These are phyloP conservation scores for Dreissena rostriformis DNA, from an alignment of 1,140 invertebrate genomes.

Conservation along the genomic window DNA sequence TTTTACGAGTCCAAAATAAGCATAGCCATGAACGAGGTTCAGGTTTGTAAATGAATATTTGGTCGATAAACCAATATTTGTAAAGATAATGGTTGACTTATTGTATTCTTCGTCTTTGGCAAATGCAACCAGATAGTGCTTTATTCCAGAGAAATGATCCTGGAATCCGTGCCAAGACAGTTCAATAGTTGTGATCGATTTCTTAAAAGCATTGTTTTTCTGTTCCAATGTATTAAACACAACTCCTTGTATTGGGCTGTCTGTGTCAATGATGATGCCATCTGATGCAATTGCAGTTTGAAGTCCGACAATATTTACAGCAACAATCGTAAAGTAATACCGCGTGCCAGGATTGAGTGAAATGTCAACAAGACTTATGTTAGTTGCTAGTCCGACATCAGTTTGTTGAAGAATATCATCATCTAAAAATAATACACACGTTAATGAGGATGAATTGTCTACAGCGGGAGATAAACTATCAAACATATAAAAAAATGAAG, in stretches of 20 bases:
- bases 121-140: slow-evolving; percentile 50
- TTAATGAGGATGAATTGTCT: background rate
- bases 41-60: slow-evolving; percentile 22
- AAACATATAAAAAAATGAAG: background rate
- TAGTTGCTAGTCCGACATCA: slow-evolving; percentile 32
- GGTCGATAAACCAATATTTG: slow-evolving; percentile 36
- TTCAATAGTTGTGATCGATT: slow-evolving; percentile 38
- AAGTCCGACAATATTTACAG: slow-evolving; percentile 56
- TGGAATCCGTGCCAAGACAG: slow-evolving; percentile 64
- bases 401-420: slow-evolving; percentile 36
- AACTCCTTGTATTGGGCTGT: slow-evolving; percentile 50
- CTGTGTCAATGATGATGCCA: slow-evolving; percentile 57
- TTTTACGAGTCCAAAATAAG: slow-evolving; percentile 45
- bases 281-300: slow-evolving; percentile 50
- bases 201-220: slow-evolving; percentile 30
- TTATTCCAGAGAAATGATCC: slow-evolving; percentile 52
- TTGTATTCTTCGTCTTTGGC: background rate
- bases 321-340: slow-evolving; percentile 60
- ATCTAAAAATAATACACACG: slow-evolving; percentile 51
- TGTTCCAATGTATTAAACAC: slow-evolving; percentile 55
- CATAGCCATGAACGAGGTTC: slow-evolving; percentile 26
- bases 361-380: slow-evolving; percentile 7
- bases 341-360: slow-evolving; percentile 46
- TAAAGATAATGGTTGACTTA: background rate
- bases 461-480: background rate